Conservation (phyloP, 2,797 vertebrate species). For the Eulemur albifrons region DNA sequence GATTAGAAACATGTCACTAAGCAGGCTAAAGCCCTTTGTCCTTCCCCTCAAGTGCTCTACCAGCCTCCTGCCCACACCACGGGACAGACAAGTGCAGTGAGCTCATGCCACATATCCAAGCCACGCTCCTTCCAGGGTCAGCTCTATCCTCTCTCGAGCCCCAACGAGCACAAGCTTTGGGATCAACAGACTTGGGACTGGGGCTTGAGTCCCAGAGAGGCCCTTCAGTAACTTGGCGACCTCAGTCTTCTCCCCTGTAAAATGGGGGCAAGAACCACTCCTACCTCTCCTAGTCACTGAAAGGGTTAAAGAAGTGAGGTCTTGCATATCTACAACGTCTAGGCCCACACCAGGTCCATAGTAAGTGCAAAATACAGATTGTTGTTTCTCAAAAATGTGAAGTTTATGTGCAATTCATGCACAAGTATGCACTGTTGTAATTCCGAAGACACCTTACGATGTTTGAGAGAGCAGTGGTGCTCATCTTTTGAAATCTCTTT, state of each 20-base stretch:
- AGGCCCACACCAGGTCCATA: not conserved
- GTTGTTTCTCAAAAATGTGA: not conserved
- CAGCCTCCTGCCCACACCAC: too few species aligned
- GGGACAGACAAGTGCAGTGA: not conserved
- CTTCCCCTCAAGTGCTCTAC: not conserved
- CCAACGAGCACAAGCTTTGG: not conserved
- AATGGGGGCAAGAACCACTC: not conserved
- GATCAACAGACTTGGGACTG: not conserved
- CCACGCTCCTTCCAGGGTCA: too few species aligned
- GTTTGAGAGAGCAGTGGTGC: not conserved
- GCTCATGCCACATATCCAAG: not conserved
- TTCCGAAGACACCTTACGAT: not conserved
- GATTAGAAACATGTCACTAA: not conserved
- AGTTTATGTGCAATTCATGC: not conserved
- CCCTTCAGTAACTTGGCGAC: too few species aligned
- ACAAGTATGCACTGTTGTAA: not conserved
- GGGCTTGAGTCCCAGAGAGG: not conserved
- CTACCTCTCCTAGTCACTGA: not conserved
- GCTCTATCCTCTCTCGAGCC: not conserved
- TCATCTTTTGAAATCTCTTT: conserved; percentile 39
- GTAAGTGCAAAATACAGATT: not conserved
- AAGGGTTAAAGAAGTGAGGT: not conserved
- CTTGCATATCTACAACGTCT: not conserved
- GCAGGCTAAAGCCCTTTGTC: not conserved
- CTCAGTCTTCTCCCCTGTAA: not conserved